Evolutionary conservation across 2,888 invertebrate genomes (phyloP).

Genomic region (Ceraclea dissimilis): DNA sequence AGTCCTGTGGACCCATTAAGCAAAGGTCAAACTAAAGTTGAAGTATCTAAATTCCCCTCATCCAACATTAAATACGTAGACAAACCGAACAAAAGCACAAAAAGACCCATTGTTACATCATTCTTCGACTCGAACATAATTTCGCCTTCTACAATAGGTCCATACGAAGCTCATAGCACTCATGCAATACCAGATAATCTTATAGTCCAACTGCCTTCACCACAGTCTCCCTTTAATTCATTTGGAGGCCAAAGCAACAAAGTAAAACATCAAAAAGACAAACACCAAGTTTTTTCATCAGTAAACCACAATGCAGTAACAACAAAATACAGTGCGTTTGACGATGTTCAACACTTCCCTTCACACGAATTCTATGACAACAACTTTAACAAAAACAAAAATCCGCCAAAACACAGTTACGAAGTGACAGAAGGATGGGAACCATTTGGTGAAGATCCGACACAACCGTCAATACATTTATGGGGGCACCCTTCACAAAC

Average conservation of each 20-base stretch:
- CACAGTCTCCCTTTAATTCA: conserved; percentile 30
- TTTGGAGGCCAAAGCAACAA: conserved; percentile 11
- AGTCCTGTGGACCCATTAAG: conserved; percentile 44
- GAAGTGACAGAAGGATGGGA: conserved; percentile 42
- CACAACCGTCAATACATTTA: conserved; percentile 36
- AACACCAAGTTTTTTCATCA: conserved; percentile 14
- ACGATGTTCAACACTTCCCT: conserved; percentile 32
- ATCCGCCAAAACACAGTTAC: conserved; percentile 33
- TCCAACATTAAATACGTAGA: conserved; percentile 14
- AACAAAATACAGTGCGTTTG: conserved; percentile 33
- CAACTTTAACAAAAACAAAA: conserved; percentile 27
- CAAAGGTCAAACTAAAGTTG: conserved; percentile 29
- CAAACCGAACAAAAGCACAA: conserved; percentile 18
- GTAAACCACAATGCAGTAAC: conserved; percentile 23
- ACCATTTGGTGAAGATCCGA: conserved; percentile 32
- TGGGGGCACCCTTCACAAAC: conserved; percentile 38
- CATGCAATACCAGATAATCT: conserved; percentile 30
- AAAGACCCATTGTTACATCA: conserved; percentile 19
- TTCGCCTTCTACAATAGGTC: conserved; percentile 17
- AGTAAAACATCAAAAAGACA: conserved; percentile 15
- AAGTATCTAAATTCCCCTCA: conserved; percentile 9
- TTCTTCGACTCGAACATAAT: conserved; percentile 22
- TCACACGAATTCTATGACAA: conserved; percentile 25
- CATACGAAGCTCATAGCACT: conserved; percentile 23
- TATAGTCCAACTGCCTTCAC: conserved; percentile 32